These are phyloP conservation scores for Paramisgurnus dabryanus DNA, from an alignment of 2,113 vertebrate genomes.

Conservation along the genomic window DNA sequence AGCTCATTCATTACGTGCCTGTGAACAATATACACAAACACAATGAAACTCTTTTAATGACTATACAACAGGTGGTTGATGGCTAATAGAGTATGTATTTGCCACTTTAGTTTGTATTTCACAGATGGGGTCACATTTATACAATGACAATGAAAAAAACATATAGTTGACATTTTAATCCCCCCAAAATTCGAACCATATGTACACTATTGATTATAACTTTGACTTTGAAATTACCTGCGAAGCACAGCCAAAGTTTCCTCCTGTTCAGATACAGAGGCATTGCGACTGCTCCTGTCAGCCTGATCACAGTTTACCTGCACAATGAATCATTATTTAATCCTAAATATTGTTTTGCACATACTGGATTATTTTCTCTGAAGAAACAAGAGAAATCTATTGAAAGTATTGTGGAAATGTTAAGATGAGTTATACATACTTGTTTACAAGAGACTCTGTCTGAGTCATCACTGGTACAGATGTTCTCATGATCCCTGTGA, in stretches of 20 bases:
- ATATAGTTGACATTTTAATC: too few relatives aligned
- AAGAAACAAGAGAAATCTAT: too few relatives aligned
- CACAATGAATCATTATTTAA: background rate
- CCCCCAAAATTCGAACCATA: too few relatives aligned
- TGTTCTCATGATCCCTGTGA: slow-evolving; percentile 67
- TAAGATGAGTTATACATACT: slow-evolving; percentile 63
- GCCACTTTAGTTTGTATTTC: too few relatives aligned
- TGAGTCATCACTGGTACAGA: slow-evolving; percentile 59
- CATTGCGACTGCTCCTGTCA: slow-evolving; percentile 8
- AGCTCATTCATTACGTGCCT: slow-evolving; percentile 98
- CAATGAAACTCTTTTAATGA: background rate
- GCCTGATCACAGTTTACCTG: slow-evolving; percentile 37
- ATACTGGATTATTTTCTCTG: too few relatives aligned
- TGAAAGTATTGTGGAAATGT: too few relatives aligned
- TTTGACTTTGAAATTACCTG: slow-evolving; percentile 75
- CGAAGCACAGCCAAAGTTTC: slow-evolving; percentile 92
- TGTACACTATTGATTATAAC: background rate
- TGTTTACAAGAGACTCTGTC: slow-evolving; percentile 76
- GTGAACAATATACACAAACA: slow-evolving; percentile 40
- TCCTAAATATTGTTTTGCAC: too few relatives aligned
- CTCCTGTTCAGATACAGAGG: slow-evolving; percentile 87
- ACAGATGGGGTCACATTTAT: too few relatives aligned
- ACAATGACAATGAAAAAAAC: too few relatives aligned
- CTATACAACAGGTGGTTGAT: slow-evolving; percentile 2
- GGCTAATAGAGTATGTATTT: background rate